phyloP scores from a whole-genome alignment of 2,888 invertebrate species.

The Cistogaster globosa region DNA sequence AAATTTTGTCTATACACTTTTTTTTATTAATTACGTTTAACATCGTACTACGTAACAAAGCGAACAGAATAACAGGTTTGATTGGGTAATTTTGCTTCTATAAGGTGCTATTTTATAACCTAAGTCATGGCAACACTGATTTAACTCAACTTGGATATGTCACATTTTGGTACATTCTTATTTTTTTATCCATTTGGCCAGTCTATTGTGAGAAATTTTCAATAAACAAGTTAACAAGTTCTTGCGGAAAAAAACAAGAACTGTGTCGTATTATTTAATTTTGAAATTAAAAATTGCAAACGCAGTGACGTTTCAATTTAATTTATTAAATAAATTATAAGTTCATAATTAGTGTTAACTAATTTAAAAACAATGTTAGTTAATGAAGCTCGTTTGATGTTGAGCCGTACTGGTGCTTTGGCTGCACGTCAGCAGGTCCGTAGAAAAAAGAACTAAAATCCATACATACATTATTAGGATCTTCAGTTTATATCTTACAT shows the following conservation, averaged over 20 bases:
- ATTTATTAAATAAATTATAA: constrained; percentile 48
- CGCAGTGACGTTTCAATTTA: constrained; percentile 82
- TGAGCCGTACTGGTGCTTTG: constrained; percentile 78
- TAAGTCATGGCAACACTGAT: too few relatives aligned
- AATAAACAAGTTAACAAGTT: constrained; percentile 63
- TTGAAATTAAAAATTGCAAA: constrained; percentile 77
- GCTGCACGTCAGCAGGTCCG: constrained; percentile 81
- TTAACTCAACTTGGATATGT: too few relatives aligned
- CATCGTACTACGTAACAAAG: too few relatives aligned
- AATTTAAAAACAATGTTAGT: constrained; percentile 74
- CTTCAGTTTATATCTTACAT: constrained; percentile 47
- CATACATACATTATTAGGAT: too few relatives aligned
- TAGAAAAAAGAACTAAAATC: too few relatives aligned
- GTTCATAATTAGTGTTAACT: constrained; percentile 10
- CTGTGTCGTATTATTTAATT: constrained; percentile 27
- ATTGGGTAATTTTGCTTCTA: too few relatives aligned
- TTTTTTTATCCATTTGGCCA: constrained; percentile 31
- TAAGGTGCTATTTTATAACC: too few relatives aligned
- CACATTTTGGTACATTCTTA: background rate
- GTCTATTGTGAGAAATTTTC: constrained; percentile 64
- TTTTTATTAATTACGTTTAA: too few relatives aligned
- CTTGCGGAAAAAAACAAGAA: constrained; percentile 30
- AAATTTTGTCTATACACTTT: too few relatives aligned
- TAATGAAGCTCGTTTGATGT: constrained; percentile 79
- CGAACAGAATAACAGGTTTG: too few relatives aligned